Percentiles rank a stretch among this genome's conserved stretches.
Conservation (phyloP, 2,113 vertebrate species). For the Gobiocypris rarus region DNA sequence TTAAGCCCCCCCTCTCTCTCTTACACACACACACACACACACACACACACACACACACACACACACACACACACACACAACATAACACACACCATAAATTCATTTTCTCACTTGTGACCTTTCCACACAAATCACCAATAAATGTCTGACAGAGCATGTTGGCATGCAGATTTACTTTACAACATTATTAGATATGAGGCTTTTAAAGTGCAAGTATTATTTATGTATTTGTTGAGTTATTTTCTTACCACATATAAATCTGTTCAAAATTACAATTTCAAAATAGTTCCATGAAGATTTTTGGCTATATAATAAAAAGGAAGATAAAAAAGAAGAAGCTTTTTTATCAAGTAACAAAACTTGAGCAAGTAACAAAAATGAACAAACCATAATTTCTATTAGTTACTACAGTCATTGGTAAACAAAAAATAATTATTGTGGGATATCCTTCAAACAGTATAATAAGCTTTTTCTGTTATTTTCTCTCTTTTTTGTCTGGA, state of each 20-base stretch:
- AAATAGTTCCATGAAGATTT: slow-evolving; percentile 44
- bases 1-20: slow-evolving; percentile 36
- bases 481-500: too few relatives aligned
- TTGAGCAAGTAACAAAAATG: slow-evolving; percentile 70
- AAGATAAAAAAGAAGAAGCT: slow-evolving; percentile 49
- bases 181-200: slow-evolving; percentile 60
- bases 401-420: background rate
- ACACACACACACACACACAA: background rate
- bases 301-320: slow-evolving; percentile 57
- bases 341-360: too few relatives aligned
- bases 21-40: background rate
- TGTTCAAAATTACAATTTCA: background rate
- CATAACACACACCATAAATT: slow-evolving; percentile 9
- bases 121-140: slow-evolving; percentile 24
- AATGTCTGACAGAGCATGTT: slow-evolving; percentile 4
- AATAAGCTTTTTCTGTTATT: too few relatives aligned
- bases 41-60: background rate
- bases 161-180: slow-evolving; percentile 16
- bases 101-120: slow-evolving; percentile 31
- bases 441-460: background rate
- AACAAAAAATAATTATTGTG: background rate
- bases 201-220: slow-evolving; percentile 65
- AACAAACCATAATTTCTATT: slow-evolving; percentile 14
- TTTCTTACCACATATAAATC: slow-evolving; percentile 4
- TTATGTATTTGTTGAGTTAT: slow-evolving; percentile 17